These are phyloP conservation scores for Gymnosoma rotundatum DNA, from an alignment of 2,888 invertebrate species.

Conservation along the genomic window DNA sequence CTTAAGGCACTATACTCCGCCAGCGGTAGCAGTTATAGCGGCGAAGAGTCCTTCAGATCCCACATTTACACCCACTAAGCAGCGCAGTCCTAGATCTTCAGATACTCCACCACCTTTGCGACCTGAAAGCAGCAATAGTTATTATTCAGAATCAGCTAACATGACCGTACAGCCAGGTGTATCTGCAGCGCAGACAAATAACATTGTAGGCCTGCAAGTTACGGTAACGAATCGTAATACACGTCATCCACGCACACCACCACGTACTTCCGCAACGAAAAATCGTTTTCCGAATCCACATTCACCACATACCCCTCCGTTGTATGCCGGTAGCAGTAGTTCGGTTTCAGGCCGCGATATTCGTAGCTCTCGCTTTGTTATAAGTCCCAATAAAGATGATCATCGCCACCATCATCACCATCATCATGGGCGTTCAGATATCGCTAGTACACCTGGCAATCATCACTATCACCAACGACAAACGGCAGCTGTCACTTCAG, in stretches of 20 bases:
- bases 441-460: conserved; percentile 63
- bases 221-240: conserved; percentile 78
- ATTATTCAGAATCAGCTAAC: conserved; percentile 74
- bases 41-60: conserved; percentile 76
- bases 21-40: conserved; percentile 71
- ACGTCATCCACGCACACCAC: conserved; percentile 77
- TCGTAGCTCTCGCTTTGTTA: conserved; percentile 76
- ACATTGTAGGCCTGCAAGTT: conserved; percentile 75
- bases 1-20: conserved; percentile 80
- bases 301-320: conserved; percentile 82
- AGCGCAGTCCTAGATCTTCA: conserved; percentile 79
- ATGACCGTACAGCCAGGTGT: conserved; percentile 37
- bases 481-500: conserved; percentile 71
- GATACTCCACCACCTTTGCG: conserved; percentile 81
- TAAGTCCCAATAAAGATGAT: conserved; percentile 76
- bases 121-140: conserved; percentile 77
- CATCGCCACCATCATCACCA: conserved; percentile 74
- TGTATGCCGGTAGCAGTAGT: conserved; percentile 72
- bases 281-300: conserved; percentile 76
- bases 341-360: conserved; percentile 70
- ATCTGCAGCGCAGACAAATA: conserved; percentile 37
- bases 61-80: conserved; percentile 77
- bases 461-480: conserved; percentile 79
- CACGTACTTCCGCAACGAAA: conserved; percentile 73
- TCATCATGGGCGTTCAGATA: conserved; percentile 74